These are phyloP conservation scores for Corydoras sp. DNA, from an alignment of 2,113 vertebrate species.

Conservation along the genomic window DNA sequence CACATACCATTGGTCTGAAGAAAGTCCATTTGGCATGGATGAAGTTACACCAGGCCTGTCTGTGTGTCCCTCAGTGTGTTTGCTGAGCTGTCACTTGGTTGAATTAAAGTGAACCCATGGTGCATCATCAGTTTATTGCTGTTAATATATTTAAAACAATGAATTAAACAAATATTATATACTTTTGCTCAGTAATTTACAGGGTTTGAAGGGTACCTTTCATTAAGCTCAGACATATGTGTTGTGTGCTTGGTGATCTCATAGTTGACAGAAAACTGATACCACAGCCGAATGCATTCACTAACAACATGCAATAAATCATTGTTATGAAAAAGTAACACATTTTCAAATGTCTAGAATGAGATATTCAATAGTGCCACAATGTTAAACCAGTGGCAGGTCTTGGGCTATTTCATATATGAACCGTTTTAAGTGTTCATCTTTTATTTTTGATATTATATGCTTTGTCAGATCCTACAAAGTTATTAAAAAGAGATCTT, in stretches of 20 bases:
- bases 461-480: too few species aligned
- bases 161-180: too few species aligned
- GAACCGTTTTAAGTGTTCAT: too few species aligned
- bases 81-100: slow-evolving; percentile 6
- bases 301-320: neutral
- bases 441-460: too few species aligned
- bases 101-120: neutral
- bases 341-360: too few species aligned
- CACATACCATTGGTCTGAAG: neutral
- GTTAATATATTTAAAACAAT: too few species aligned
- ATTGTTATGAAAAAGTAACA: too few species aligned
- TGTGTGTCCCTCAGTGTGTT: neutral
- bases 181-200: neutral
- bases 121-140: too few species aligned
- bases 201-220: slow-evolving; percentile 4
- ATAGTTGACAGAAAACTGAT: slow-evolving; percentile 21
- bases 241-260: slow-evolving; percentile 35
- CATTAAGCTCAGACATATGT: slow-evolving; percentile 1
- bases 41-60: neutral
- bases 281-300: neutral
- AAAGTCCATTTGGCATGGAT: neutral
- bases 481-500: too few species aligned
- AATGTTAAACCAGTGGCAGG: too few species aligned
- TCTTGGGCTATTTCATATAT: too few species aligned
- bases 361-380: too few species aligned